These are phyloP conservation scores for Anolis sagrei DNA, from an alignment of 2,113 vertebrate species.

Conservation along the genomic window DNA sequence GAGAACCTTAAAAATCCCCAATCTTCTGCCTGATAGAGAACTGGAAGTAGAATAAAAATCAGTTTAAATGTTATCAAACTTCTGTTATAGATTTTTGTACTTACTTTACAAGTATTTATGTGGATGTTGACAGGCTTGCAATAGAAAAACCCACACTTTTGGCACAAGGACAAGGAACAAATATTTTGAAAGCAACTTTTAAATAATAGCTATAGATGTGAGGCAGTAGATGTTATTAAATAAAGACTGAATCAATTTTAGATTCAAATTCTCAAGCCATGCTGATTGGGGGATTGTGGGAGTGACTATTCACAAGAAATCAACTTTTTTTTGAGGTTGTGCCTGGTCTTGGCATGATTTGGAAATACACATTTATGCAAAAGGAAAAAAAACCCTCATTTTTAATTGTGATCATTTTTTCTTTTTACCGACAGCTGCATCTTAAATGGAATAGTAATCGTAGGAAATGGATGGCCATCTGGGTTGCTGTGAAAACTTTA, in stretches of 20 bases:
- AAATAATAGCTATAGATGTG: slow-evolving; percentile 52
- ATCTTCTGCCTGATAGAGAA: neutral
- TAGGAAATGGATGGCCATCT: slow-evolving; percentile 53
- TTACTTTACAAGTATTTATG: neutral
- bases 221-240: slow-evolving; percentile 30
- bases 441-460: slow-evolving; percentile 49
- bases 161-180: slow-evolving; percentile 53
- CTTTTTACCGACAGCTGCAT: slow-evolving; percentile 47
- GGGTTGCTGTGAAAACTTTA: slow-evolving; percentile 50
- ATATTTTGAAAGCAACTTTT: slow-evolving; percentile 51
- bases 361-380: slow-evolving; percentile 26
- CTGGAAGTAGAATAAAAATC: neutral
- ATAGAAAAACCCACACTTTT: slow-evolving; percentile 19
- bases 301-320: too few relatives aligned
- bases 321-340: too few relatives aligned
- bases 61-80: slow-evolving; percentile 14
- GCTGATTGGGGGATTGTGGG: too few relatives aligned
- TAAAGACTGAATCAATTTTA: slow-evolving; percentile 5
- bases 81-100: neutral
- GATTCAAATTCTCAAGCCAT: too few relatives aligned
- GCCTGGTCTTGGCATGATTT: neutral
- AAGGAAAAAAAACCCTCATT: neutral
- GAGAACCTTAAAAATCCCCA: neutral
- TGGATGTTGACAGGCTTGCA: neutral
- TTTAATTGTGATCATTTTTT: neutral